Evolutionary conservation across 2,113 vertebrate species (phyloP).

Genomic region (Steatornis caripensis): DNA sequence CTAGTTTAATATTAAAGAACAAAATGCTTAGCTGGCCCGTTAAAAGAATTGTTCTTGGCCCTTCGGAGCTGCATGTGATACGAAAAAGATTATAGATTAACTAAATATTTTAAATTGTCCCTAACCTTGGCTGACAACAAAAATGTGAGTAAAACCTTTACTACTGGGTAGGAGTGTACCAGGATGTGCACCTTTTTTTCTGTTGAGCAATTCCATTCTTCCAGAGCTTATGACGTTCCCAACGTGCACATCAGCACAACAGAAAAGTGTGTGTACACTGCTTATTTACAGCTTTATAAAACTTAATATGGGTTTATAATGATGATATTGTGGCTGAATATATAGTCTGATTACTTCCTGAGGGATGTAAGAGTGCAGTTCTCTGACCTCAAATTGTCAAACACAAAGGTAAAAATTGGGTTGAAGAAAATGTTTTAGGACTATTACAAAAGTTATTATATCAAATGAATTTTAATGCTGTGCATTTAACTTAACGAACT

Average conservation of each 20-base stretch:
- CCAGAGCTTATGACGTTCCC: background rate
- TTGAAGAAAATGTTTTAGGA: background rate
- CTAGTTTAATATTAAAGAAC: conserved; percentile 24
- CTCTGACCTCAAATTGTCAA: background rate
- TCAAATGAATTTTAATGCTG: background rate
- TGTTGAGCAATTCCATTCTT: background rate
- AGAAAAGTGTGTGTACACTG: background rate
- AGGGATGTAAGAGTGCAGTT: background rate
- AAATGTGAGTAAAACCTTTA: background rate
- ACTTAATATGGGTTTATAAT: background rate
- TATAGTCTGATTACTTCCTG: background rate
- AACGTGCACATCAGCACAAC: background rate
- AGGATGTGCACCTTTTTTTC: background rate
- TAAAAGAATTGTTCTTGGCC: background rate
- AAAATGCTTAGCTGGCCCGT: background rate
- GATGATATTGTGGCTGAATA: background rate
- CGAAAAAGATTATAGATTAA: conserved; percentile 36
- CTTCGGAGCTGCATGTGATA: conserved; percentile 8
- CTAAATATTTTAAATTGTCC: background rate
- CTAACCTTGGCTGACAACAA: background rate
- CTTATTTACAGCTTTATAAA: background rate
- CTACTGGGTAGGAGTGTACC: background rate
- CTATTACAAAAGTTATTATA: background rate
- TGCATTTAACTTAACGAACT: background rate
- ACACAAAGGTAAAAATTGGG: background rate